These are phyloP conservation scores for Acanthococcus lagerstroemiae DNA, from an alignment of 2,888 invertebrate genomes.

Conservation along the genomic window DNA sequence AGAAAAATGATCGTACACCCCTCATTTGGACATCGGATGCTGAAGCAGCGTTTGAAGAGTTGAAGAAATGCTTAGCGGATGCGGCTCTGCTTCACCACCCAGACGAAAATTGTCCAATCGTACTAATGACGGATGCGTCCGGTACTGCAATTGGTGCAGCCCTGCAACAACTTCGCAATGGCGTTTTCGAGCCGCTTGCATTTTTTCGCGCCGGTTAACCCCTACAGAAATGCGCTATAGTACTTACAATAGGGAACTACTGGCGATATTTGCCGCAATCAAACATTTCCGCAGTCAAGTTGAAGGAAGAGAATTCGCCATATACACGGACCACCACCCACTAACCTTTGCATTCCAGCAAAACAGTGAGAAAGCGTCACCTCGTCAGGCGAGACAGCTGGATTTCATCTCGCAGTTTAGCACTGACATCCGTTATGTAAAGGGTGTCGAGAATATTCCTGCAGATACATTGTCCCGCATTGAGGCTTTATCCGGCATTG, in stretches of 20 bases:
- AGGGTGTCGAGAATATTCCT: too few species aligned
- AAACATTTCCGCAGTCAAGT: conserved; percentile 31
- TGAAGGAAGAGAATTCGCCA: conserved; percentile 33
- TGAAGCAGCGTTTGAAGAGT: neutral
- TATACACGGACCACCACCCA: conserved; percentile 34
- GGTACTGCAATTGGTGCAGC: neutral
- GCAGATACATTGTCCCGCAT: conserved; percentile 32
- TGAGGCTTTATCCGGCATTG: neutral
- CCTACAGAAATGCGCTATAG: too few species aligned
- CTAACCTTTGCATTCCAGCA: conserved; percentile 32
- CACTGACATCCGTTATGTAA: conserved; percentile 26
- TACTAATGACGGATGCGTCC: neutral
- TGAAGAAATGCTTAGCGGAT: neutral
- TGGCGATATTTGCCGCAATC: too few species aligned
- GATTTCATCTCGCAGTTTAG: conserved; percentile 29
- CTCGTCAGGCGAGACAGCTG: conserved; percentile 21
- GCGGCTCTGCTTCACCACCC: neutral
- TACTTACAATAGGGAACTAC: too few species aligned
- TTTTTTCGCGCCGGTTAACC: conserved; percentile 1
- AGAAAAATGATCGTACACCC: neutral
- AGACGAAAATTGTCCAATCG: neutral
- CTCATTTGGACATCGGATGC: neutral
- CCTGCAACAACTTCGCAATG: neutral
- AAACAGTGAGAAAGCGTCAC: conserved; percentile 18
- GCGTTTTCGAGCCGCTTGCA: neutral